A percentile compares a stretch with the other conserved stretches of the same genome.
Conservation (phyloP, 92 coral and sea anemone genomes). For the Actinostola sp. region DNA sequence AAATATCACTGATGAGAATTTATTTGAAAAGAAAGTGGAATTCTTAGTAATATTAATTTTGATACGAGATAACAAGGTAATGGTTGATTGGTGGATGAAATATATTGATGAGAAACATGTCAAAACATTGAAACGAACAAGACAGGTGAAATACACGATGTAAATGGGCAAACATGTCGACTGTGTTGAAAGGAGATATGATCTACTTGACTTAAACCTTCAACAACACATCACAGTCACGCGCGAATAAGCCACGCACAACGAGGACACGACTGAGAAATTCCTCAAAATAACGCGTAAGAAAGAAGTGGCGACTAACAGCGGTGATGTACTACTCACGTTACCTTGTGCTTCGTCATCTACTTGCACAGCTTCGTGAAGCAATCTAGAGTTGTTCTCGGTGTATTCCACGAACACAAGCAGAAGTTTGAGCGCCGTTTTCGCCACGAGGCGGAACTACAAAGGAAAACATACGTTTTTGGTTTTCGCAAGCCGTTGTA, state of each 20-base stretch:
- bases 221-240: neutral
- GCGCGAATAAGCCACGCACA: neutral
- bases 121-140: neutral
- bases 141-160: neutral
- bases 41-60: neutral
- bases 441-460: constrained; percentile 96
- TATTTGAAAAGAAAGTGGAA: neutral
- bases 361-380: constrained; percentile 82
- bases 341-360: constrained; percentile 89
- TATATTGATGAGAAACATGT: neutral
- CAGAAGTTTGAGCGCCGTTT: constrained; percentile 90
- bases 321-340: neutral
- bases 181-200: neutral
- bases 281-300: neutral
- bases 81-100: too few species aligned
- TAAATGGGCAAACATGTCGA: neutral
- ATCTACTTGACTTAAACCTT: neutral
- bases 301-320: neutral
- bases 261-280: too few species aligned
- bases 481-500: neutral
- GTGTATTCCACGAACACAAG: constrained; percentile 98
- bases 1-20: too few species aligned
- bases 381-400: constrained; percentile 82
- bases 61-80: too few species aligned
- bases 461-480: constrained; percentile 15